Base-by-base conservation (phyloP, 2,888 invertebrate genomes). In the Branchinecta sandiegonensis region DNA sequence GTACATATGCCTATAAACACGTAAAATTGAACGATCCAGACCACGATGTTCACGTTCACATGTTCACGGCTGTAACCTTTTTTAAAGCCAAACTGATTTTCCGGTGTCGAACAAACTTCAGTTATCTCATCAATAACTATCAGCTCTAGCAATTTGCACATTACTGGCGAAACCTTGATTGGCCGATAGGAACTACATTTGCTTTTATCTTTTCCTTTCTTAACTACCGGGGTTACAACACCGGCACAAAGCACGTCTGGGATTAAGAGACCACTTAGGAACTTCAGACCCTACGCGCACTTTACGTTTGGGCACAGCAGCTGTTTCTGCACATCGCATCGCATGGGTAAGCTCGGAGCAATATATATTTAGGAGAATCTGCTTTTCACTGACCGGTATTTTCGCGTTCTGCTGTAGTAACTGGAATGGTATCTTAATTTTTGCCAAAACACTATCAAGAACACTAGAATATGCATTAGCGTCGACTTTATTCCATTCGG, bases 401-500 rank as follows among this genome's bases (percentile, higher is more conserved):
- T 50, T n/a, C n/a, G 50, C 50, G n/a, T 50, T 50, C 50, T 50
- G 50, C n/a, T 50, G 1, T 13, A 50, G 50, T 13, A 50, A n/a
- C 50, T 50, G 50, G 50, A 50, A 50, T 50, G 50, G 50, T 50
- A 50, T 50, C n/a, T 50, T 50, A 50, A 50, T 50, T 50, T 50
- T 50, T n/a, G 50, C n/a, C 50, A 50, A 50, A 1, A 50, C n/a
- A 50, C 50, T 50, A n/a, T 50, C 50, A 50, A 50, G 50, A 50
- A 50, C 50, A 50, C 50, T 50, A 13, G 50, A 50, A n/a, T 50
- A 50, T 50, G 50, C 13, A 50, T 13, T 50, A 13, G n/a, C 13
- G n/a, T 50, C 50, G n/a, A 50, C n/a, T 50, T 50, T 50, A n/a
- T 50, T 50, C 50, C 50, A 50, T 50, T 50, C 50, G n/a, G 50